These are phyloP conservation scores for Mustela nigripes DNA, from an alignment of 2,113 vertebrate genomes.

Conservation along the genomic window DNA sequence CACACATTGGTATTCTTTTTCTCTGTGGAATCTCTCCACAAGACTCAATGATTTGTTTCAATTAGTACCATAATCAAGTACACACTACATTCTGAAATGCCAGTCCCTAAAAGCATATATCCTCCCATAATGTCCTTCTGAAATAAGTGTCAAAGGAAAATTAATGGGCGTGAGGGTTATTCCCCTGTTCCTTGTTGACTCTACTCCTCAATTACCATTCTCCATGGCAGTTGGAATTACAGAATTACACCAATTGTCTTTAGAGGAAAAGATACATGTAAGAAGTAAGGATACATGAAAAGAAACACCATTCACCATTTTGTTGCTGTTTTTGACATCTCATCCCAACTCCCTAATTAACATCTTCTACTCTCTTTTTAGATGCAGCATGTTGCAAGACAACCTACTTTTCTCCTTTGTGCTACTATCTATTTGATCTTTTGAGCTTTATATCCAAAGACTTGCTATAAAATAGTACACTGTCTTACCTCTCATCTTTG, in stretches of 20 bases:
- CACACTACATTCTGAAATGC: not conserved
- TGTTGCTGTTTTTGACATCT: not conserved
- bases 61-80: not conserved
- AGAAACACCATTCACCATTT: not conserved
- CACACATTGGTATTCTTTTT: not conserved
- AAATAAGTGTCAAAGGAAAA: not conserved
- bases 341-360: not conserved
- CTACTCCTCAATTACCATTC: not conserved
- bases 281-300: not conserved
- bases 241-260: not conserved
- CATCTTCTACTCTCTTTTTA: not conserved
- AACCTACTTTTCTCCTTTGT: not conserved
- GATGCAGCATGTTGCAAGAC: not conserved
- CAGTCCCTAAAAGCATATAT: not conserved
- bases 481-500: not conserved
- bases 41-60: not conserved
- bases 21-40: not conserved
- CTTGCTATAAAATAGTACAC: not conserved
- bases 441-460: not conserved
- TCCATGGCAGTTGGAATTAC: not conserved
- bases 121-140: not conserved
- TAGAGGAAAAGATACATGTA: not conserved
- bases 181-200: not conserved
- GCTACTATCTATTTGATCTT: not conserved
- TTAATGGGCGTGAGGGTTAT: accelerated